phyloP scores from a whole-genome alignment of 2,113 vertebrate genomes.

The Elephas maximus region DNA sequence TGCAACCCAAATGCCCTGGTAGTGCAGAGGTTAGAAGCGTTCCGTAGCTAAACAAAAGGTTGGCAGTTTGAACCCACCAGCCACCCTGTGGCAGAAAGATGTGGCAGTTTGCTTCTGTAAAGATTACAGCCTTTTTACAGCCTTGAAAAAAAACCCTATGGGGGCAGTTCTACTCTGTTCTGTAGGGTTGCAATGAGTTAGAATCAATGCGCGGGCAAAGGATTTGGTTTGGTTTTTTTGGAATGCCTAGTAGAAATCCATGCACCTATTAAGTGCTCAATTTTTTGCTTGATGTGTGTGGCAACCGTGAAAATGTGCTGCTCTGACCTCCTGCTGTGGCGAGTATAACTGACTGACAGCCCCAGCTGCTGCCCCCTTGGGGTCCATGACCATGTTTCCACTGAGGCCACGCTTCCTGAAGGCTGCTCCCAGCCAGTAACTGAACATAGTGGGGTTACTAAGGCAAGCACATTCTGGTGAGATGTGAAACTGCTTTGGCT shows the following conservation, averaged over 20 bases:
- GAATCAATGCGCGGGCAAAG: not conserved
- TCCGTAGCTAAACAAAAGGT: too few species aligned
- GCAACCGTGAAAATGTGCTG: conserved; percentile 41
- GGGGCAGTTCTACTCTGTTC: not conserved
- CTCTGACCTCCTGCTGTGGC: not conserved
- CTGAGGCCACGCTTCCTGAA: not conserved
- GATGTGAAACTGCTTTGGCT: not conserved
- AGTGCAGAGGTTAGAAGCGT: not conserved
- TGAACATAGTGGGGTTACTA: not conserved
- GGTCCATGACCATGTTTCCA: not conserved
- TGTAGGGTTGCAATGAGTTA: not conserved
- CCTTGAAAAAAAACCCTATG: too few species aligned
- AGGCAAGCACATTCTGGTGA: not conserved
- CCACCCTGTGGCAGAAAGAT: not conserved
- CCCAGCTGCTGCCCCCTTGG: not conserved
- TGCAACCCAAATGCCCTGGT: not conserved
- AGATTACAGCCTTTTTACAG: not conserved
- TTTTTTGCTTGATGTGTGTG: conserved; percentile 14
- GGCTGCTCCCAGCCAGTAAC: not conserved
- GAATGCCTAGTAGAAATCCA: not conserved
- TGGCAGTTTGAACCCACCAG: not conserved
- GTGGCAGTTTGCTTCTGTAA: not conserved
- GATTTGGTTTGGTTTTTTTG: not conserved
- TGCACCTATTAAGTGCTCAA: not conserved
- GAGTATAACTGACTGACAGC: not conserved